Percentiles rank a stretch among this genome's conserved stretches.
Evolutionary conservation across 2,113 vertebrate genomes (phyloP).

Genomic region (Scytalopus superciliaris): DNA sequence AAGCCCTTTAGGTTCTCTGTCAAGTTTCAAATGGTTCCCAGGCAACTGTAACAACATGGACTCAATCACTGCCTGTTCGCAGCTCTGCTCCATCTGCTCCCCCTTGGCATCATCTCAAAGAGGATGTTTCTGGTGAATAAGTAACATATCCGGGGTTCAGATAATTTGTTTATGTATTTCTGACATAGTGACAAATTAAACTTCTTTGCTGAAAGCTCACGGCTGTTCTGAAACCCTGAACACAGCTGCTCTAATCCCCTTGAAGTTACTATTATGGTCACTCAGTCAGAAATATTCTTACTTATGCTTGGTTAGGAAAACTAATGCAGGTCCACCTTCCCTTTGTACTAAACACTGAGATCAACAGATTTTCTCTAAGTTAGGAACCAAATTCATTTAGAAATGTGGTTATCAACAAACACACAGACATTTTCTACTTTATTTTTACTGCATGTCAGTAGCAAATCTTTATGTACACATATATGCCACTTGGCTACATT

Average conservation of each 20-base stretch:
- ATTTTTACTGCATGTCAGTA: background rate
- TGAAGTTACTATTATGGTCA: background rate
- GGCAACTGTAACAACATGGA: slow-evolving; percentile 66
- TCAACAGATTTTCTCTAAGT: background rate
- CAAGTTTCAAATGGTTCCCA: slow-evolving; percentile 67
- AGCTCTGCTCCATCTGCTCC: slow-evolving; percentile 49
- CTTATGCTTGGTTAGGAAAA: background rate
- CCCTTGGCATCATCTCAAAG: slow-evolving; percentile 58
- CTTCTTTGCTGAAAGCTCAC: slow-evolving; percentile 2
- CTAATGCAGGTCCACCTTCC: background rate
- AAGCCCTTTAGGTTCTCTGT: slow-evolving; percentile 42
- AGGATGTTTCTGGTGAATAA: slow-evolving; percentile 59
- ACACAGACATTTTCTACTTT: background rate
- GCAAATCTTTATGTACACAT: background rate
- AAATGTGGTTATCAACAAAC: background rate
- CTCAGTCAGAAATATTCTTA: background rate
- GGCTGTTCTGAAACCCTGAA: slow-evolving; percentile 29
- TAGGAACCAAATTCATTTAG: background rate
- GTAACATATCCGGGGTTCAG: slow-evolving; percentile 17
- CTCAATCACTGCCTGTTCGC: slow-evolving; percentile 56
- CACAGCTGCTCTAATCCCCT: background rate
- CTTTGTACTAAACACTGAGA: background rate
- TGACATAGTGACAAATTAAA: slow-evolving; percentile 45
- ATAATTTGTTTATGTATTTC: slow-evolving; percentile 22
- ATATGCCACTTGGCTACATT: background rate